Evolutionary conservation across 2,888 invertebrate genomes (phyloP).

Genomic region (Quadroppia sp.): DNA sequence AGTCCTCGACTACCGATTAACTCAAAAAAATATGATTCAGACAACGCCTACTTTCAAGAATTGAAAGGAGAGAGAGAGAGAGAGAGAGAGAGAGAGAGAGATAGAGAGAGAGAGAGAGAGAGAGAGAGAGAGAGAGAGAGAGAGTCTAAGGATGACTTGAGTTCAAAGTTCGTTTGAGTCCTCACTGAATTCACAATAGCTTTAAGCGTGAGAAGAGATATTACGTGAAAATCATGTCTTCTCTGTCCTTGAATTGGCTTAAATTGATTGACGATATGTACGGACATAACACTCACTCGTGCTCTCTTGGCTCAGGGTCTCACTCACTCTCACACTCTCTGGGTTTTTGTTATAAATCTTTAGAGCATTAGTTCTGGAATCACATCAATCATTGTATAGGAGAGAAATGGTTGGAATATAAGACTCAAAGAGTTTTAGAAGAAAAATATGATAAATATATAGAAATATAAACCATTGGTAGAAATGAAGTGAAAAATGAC

Average conservation of each 20-base stretch:
- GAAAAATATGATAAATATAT: conserved; percentile 15
- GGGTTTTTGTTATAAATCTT: conserved; percentile 30
- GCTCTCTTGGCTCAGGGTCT: neutral
- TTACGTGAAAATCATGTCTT: conserved; percentile 32
- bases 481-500: neutral
- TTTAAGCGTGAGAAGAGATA: conserved; percentile 31
- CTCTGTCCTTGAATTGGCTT: conserved; percentile 33
- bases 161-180: neutral
- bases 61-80: neutral
- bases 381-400: conserved; percentile 11
- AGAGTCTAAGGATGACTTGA: neutral
- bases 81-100: conserved; percentile 11
- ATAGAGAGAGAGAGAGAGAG: neutral
- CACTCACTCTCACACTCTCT: conserved; percentile 13
- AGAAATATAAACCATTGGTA: neutral
- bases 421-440: neutral
- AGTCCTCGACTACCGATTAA: conserved; percentile 34
- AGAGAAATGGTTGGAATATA: neutral
- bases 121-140: neutral
- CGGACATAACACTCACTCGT: conserved; percentile 20
- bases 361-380: conserved; percentile 31
- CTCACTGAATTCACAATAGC: conserved; percentile 4
- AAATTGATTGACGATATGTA: conserved; percentile 37
- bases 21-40: neutral
- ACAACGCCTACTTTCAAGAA: conserved; percentile 10